Conservation (phyloP, 2,888 invertebrate species). For the Patella depressa region DNA sequence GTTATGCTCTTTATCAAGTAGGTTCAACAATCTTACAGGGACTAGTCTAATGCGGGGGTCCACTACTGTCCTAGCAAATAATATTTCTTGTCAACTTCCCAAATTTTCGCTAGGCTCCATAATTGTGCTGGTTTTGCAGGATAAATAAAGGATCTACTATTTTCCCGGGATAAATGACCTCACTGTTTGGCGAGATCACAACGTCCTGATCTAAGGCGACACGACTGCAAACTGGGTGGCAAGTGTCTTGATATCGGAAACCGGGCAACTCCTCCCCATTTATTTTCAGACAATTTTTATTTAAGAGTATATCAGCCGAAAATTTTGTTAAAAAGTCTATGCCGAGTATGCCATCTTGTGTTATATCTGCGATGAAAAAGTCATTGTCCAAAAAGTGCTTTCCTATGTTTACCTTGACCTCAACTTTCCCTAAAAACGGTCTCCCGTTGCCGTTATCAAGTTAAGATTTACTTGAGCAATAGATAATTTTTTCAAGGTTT, state of each 20-base stretch:
- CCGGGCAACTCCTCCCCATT: background rate
- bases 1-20: background rate
- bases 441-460: constrained; percentile 6
- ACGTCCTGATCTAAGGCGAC: constrained; percentile 3
- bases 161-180: background rate
- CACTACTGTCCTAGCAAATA: constrained; percentile 6
- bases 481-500: background rate
- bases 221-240: background rate
- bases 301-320: background rate
- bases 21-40: constrained; percentile 1
- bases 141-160: background rate
- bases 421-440: background rate
- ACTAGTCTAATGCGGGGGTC: background rate
- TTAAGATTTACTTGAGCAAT: constrained; percentile 2
- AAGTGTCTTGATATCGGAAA: background rate
- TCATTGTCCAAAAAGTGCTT: background rate
- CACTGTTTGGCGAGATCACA: constrained; percentile 8
- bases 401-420: background rate
- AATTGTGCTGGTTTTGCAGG: background rate
- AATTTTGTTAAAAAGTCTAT: constrained; percentile 11
- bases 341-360: constrained; percentile 12
- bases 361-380: constrained; percentile 14
- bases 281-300: background rate
- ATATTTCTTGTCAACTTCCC: background rate
- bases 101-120: background rate